Base-by-base conservation (phyloP, 2,888 invertebrate species). In the Tachina grossa region DNA sequence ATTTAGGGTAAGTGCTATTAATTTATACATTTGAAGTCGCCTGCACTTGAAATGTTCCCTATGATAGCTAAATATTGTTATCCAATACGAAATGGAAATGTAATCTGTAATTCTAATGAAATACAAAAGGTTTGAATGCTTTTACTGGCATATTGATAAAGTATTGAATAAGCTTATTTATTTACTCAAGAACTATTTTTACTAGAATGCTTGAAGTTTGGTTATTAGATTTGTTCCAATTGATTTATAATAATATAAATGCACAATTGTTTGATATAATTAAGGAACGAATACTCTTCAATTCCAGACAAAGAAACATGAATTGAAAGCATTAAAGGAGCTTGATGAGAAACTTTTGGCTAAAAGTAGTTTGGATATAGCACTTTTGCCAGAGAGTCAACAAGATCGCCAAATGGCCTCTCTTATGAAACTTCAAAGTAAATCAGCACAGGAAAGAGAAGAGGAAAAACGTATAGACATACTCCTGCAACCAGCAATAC, bases 371-470 rank as follows among this genome's bases (percentile, higher is more conserved):
- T 93, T 98, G 22, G 95, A 96, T 89, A 96, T 98, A 57, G 93
- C 94, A 10, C 93, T 98, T 6, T 93, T 98, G 0, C 95, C 96
- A 1, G 98, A 98, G 92, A 94, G 94, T 22, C 95, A 95, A 74
- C 96, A 97, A 83, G 98, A 98, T 90, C 94, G 94, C 74, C 95
- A 95, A 90, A 93, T 97, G 92, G 98, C 98, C 0, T 94, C 95
- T 0, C 93, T 98, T 6, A 94, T 97, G 87, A 94, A 95, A 78
- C 92, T 96, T 5, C 94, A 95, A 89, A 95, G 96, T 1, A 94
- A 93, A 90, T 94, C 95, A 92, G 94, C 95, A 51, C 93, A 94
- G 71, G 95, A 95, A 89, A 94, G 93, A 4, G 94, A 94, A 85
- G 91, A 89, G 0, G 92, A 93, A 13, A 93, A 93, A 41, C 93